A percentile compares a stretch with the other conserved stretches of the same genome.
phyloP scores from a whole-genome alignment of 2,113 vertebrate genomes.

The Oxyruncus cristatus region DNA sequence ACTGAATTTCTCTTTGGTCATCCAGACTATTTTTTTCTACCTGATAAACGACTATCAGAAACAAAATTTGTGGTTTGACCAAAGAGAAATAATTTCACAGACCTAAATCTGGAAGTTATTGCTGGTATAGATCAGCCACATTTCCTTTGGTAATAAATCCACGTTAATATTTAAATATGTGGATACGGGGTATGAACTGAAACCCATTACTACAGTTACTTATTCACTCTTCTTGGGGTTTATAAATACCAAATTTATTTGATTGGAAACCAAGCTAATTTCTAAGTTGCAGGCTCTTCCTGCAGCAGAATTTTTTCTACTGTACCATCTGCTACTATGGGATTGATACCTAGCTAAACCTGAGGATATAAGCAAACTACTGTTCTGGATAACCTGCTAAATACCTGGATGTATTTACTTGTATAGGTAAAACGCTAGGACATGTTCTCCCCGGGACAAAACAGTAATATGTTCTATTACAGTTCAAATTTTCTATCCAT shows the following conservation, averaged over 20 bases:
- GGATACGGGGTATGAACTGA: not conserved
- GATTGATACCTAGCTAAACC: not conserved
- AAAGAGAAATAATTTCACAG: not conserved
- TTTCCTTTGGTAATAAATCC: not conserved
- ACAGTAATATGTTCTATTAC: not conserved
- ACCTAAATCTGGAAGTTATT: not conserved
- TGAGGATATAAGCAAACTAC: not conserved
- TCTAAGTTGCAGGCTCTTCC: not conserved
- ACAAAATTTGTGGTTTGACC: not conserved
- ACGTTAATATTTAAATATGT: not conserved
- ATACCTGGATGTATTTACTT: not conserved
- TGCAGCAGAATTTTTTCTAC: not conserved
- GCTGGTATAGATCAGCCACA: not conserved
- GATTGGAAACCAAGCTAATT: not conserved
- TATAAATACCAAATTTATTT: not conserved
- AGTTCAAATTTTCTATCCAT: not conserved
- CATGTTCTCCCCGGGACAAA: not conserved
- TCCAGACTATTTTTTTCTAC: not conserved
- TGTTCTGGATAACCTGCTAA: not conserved
- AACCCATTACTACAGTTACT: not conserved
- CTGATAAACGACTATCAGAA: not conserved
- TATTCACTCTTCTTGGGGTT: not conserved
- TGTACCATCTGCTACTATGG: not conserved
- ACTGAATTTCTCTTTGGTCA: not conserved
- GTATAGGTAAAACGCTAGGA: not conserved